Evolutionary conservation across 23 tunicate species (phyloP).

Genomic region (Ciona savignyi): DNA sequence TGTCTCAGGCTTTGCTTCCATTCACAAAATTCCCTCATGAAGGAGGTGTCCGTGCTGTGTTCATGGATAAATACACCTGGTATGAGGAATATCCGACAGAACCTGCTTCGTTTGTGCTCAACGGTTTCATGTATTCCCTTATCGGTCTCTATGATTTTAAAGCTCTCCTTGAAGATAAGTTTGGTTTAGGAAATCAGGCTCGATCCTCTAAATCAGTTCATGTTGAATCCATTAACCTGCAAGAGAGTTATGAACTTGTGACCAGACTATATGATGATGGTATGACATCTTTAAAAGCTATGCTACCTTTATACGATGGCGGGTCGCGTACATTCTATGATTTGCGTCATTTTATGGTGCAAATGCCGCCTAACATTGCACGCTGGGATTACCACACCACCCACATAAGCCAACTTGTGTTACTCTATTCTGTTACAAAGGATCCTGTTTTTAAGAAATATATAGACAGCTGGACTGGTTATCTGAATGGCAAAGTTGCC

Average conservation of each 20-base stretch:
- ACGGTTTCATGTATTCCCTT: constrained; percentile 93
- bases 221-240: constrained; percentile 8
- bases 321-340: constrained; percentile 90
- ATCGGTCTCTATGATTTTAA: constrained; percentile 85
- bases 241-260: constrained; percentile 19
- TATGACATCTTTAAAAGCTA: constrained; percentile 59
- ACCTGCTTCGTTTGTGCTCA: constrained; percentile 79
- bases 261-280: constrained; percentile 63
- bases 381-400: constrained; percentile 98
- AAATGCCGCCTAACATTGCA: constrained; percentile 83
- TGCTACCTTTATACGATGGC: constrained; percentile 92
- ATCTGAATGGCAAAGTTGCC: constrained; percentile 62
- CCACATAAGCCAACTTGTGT: constrained; percentile 78
- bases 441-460: constrained; percentile 71
- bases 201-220: background rate
- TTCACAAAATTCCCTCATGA: constrained; percentile 54
- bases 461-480: constrained; percentile 59
- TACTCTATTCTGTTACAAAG: constrained; percentile 42
- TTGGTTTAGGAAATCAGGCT: background rate
- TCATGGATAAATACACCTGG: constrained; percentile 87
- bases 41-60: constrained; percentile 78
- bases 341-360: constrained; percentile 63
- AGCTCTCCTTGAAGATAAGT: constrained; percentile 43
- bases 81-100: constrained; percentile 96
- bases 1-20: constrained; percentile 58